A percentile compares a stretch with the other conserved stretches of the same genome.
phyloP scores from a whole-genome alignment of 2,888 invertebrate genomes.

The Lottia gigantea region DNA sequence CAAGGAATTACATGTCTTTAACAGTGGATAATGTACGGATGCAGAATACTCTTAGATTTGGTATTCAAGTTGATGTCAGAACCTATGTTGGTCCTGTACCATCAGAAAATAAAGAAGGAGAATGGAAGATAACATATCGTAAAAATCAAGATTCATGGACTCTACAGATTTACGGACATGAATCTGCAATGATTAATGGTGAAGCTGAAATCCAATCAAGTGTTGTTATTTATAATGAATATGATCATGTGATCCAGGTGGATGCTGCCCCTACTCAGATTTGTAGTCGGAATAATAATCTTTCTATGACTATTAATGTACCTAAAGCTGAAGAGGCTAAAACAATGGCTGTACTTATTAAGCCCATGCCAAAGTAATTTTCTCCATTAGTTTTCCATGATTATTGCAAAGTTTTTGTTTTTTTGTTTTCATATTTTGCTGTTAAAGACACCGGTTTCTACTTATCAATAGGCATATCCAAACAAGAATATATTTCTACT shows the following conservation, averaged over 20 bases:
- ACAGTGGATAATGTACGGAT: conserved; percentile 65
- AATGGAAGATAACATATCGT: conserved; percentile 68
- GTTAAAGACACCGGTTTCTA: too few species aligned
- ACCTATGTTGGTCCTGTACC: conserved; percentile 66
- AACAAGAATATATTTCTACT: too few species aligned
- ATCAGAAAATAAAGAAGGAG: conserved; percentile 56
- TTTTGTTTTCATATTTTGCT: too few species aligned
- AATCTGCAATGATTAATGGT: conserved; percentile 61
- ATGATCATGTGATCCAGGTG: conserved; percentile 64
- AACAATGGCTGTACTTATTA: conserved; percentile 62
- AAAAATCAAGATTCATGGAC: conserved; percentile 63
- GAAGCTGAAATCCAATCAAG: conserved; percentile 63
- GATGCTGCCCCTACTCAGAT: conserved; percentile 51
- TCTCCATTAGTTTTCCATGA: too few species aligned
- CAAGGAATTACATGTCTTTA: conserved; percentile 64
- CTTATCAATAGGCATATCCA: too few species aligned
- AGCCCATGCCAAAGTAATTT: conserved; percentile 55
- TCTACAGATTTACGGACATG: conserved; percentile 65
- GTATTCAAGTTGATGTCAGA: conserved; percentile 66
- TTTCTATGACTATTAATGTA: conserved; percentile 53
- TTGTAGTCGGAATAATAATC: conserved; percentile 57
- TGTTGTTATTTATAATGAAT: conserved; percentile 61
- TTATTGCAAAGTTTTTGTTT: too few species aligned
- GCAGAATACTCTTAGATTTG: conserved; percentile 66
- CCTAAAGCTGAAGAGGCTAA: conserved; percentile 51